phyloP scores from a whole-genome alignment of 1,140 invertebrate genomes.

The Callitettix versicolor region DNA sequence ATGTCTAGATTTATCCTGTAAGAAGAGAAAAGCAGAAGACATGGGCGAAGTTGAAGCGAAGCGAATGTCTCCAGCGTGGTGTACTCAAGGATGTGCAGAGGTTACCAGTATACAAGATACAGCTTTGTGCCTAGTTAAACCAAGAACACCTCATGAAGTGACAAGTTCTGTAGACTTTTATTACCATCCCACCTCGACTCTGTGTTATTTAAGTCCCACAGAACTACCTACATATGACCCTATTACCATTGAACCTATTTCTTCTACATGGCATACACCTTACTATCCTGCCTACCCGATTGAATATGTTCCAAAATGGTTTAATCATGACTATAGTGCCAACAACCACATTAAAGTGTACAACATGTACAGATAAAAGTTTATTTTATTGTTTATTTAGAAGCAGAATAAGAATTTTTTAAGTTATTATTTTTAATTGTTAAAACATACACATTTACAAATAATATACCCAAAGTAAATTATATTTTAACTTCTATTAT shows the following conservation, averaged over 20 bases:
- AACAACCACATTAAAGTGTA: constrained; percentile 4
- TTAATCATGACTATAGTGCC: constrained; percentile 10
- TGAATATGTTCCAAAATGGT: constrained; percentile 11
- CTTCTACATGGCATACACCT: neutral
- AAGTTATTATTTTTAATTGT: neutral
- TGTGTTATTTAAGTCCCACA: constrained; percentile 6
- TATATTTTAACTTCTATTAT: too few species aligned
- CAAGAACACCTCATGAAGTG: neutral
- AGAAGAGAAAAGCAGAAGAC: constrained; percentile 10
- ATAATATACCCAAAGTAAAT: too few species aligned
- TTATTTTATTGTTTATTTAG: neutral
- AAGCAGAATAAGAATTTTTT: constrained; percentile 1
- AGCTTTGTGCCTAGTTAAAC: constrained; percentile 28
- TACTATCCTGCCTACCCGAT: constrained; percentile 1
- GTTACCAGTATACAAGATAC: constrained; percentile 23
- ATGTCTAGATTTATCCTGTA: constrained; percentile 13
- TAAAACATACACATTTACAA: too few species aligned
- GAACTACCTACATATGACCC: constrained; percentile 3
- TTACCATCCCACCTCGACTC: constrained; percentile 5
- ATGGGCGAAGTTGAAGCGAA: neutral
- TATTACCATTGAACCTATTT: neutral
- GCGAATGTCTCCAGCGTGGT: constrained; percentile 23
- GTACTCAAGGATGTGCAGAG: constrained; percentile 24
- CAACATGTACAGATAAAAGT: constrained; percentile 17
- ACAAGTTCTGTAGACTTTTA: constrained; percentile 4